Conservation (phyloP, 2,797 vertebrate genomes). For the Rhinophrynus dorsalis region DNA sequence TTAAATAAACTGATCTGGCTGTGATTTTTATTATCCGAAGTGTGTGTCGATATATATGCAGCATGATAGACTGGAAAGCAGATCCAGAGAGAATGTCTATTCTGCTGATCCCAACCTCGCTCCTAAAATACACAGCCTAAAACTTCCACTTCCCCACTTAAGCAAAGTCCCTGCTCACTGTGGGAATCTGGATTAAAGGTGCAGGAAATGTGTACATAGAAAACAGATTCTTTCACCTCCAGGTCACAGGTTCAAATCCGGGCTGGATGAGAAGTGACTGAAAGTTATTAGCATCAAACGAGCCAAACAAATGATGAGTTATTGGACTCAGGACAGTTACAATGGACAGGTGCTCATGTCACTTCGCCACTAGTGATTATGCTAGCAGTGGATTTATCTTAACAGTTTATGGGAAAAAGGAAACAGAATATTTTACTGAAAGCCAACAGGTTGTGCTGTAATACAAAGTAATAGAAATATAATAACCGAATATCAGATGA, state of each 20-base stretch:
- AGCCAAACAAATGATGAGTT: slow-evolving; percentile 31
- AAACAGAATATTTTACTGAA: neutral
- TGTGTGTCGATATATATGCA: neutral
- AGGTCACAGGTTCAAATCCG: slow-evolving; percentile 46
- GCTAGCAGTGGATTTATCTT: slow-evolving; percentile 2
- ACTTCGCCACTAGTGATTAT: slow-evolving; percentile 5
- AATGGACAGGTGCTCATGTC: slow-evolving; percentile 39
- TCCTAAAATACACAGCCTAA: neutral
- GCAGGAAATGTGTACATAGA: slow-evolving; percentile 43
- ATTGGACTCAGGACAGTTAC: slow-evolving; percentile 38
- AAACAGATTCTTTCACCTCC: slow-evolving; percentile 50
- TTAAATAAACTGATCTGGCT: neutral
- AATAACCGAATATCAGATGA: neutral
- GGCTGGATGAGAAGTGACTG: slow-evolving; percentile 48
- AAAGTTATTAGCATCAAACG: slow-evolving; percentile 46
- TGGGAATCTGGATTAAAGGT: slow-evolving; percentile 44
- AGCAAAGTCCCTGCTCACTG: slow-evolving; percentile 23
- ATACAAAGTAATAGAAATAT: neutral
- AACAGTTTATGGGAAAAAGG: neutral
- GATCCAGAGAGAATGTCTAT: neutral
- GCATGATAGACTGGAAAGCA: neutral
- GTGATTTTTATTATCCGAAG: neutral
- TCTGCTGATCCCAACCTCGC: slow-evolving; percentile 1
- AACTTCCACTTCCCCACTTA: slow-evolving; percentile 37
- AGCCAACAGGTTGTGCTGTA: neutral